Conservation (phyloP, 1,140 invertebrate genomes). For the Drosophila truncata region DNA sequence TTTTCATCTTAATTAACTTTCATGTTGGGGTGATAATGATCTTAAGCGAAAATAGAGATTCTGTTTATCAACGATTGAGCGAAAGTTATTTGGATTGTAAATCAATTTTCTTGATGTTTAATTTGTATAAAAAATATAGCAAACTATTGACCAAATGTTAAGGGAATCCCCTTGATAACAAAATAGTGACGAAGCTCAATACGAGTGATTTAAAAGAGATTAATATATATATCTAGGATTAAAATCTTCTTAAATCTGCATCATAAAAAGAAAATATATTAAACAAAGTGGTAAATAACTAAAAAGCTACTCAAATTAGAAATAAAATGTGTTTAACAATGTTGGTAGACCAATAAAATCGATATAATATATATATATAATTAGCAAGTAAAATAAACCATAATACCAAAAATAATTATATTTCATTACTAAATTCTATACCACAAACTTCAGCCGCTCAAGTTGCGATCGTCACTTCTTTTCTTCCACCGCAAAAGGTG, state of each 20-base stretch:
- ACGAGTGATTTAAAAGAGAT: background rate
- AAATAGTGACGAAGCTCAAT: background rate
- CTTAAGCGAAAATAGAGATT: background rate
- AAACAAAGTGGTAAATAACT: too few relatives aligned
- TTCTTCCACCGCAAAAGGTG: background rate
- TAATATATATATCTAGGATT: background rate
- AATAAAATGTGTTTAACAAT: too few relatives aligned
- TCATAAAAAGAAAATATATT: background rate
- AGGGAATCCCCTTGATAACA: background rate
- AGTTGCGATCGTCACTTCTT: background rate
- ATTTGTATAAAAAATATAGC: background rate
- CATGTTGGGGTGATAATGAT: background rate
- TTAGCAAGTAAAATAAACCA: background rate
- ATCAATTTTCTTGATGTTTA: background rate
- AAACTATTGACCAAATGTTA: background rate
- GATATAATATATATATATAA: background rate
- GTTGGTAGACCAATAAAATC: too few relatives aligned
- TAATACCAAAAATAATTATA: background rate
- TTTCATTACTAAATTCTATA: background rate
- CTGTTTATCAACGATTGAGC: background rate
- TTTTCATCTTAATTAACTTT: background rate
- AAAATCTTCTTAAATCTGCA: background rate
- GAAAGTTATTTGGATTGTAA: background rate
- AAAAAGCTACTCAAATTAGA: too few relatives aligned
- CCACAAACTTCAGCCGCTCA: fast-evolving